phyloP scores from a whole-genome alignment of 2,113 vertebrate species.

The Mellivora capensis region DNA sequence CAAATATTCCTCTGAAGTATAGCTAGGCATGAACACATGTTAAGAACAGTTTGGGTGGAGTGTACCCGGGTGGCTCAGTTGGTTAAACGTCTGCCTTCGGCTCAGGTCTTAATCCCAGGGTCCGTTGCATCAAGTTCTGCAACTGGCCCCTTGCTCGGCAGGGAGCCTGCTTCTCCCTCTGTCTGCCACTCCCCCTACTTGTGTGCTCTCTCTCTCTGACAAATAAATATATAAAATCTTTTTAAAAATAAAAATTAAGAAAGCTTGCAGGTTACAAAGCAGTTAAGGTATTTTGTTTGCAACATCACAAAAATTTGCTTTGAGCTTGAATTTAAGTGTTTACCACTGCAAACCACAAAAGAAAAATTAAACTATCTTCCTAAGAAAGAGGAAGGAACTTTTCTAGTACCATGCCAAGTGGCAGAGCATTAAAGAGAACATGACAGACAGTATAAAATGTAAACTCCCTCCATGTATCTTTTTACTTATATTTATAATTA shows the following conservation, averaged over 20 bases:
- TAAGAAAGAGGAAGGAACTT: background rate
- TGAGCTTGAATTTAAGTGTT: constrained; percentile 11
- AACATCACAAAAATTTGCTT: background rate
- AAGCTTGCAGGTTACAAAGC: background rate
- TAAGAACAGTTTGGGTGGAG: background rate
- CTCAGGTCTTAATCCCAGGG: background rate
- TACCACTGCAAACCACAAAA: background rate
- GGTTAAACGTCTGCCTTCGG: background rate
- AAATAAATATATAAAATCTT: no score
- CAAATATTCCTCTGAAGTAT: background rate
- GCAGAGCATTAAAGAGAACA: constrained; percentile 3
- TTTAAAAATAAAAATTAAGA: no score
- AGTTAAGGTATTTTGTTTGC: background rate
- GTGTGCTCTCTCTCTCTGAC: no score
- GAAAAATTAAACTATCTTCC: background rate
- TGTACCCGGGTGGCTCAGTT: background rate
- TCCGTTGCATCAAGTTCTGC: background rate
- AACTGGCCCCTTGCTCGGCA: background rate
- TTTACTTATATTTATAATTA: background rate
- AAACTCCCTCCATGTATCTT: background rate
- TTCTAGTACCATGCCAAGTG: background rate
- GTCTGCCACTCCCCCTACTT: no score
- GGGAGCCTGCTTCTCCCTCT: no score
- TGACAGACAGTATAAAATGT: background rate
- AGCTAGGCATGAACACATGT: background rate